These are phyloP conservation scores for Leucophenga varia DNA, from an alignment of 1,140 invertebrate genomes.

Conservation along the genomic window DNA sequence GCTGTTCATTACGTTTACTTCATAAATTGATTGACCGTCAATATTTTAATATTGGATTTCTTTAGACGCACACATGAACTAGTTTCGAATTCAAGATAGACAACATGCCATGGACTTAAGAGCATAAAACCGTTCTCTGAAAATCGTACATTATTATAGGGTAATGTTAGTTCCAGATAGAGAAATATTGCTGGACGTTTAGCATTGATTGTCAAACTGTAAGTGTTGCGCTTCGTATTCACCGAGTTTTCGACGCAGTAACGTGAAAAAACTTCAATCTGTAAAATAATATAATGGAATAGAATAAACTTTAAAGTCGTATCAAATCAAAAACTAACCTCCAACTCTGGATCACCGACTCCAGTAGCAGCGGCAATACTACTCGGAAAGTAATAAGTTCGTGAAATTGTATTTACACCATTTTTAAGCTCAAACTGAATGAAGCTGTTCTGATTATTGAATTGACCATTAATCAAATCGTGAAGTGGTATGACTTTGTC, in stretches of 20 bases:
- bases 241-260: constrained; percentile 17
- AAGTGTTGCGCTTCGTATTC: constrained; percentile 58
- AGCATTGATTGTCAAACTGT: constrained; percentile 38
- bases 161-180: constrained; percentile 46
- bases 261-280: constrained; percentile 34
- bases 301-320: neutral
- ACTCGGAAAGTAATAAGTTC: constrained; percentile 42
- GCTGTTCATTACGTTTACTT: no score
- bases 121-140: constrained; percentile 56
- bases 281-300: neutral
- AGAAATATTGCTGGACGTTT: constrained; percentile 46
- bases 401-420: constrained; percentile 19
- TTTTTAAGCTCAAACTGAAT: constrained; percentile 37
- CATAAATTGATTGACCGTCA: constrained; percentile 49
- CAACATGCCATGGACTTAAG: constrained; percentile 30
- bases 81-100: constrained; percentile 34
- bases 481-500: constrained; percentile 37
- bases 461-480: constrained; percentile 22
- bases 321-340: constrained; percentile 17
- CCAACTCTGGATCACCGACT: constrained; percentile 34
- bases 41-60: constrained; percentile 26
- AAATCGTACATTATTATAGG: constrained; percentile 34
- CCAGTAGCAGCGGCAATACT: constrained; percentile 28
- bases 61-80: constrained; percentile 28
- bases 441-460: constrained; percentile 31